Evolutionary conservation across 2,797 vertebrate species (phyloP).

Genomic region (Nothura maculosa): DNA sequence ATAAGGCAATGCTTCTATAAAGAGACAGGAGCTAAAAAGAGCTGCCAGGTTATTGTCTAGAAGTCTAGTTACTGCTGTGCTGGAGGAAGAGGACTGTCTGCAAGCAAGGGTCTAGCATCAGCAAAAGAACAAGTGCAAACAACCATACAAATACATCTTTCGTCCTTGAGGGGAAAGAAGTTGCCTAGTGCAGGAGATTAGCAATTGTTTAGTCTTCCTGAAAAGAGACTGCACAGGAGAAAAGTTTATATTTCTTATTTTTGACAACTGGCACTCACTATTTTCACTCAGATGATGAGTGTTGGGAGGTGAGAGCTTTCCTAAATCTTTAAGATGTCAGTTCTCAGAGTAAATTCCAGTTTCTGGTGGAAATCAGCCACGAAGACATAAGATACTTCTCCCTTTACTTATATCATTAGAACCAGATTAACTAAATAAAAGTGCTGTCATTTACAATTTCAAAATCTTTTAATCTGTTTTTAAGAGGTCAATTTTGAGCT

Average conservation of each 20-base stretch:
- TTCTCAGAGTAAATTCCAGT: neutral
- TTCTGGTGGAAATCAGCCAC: neutral
- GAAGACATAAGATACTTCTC: neutral
- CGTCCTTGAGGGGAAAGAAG: neutral
- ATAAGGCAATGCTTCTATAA: neutral
- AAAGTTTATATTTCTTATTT: neutral
- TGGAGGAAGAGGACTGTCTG: neutral
- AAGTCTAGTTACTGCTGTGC: constrained; percentile 46
- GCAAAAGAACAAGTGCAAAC: constrained; percentile 20
- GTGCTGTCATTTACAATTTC: neutral
- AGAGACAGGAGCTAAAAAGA: neutral
- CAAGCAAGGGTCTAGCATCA: neutral
- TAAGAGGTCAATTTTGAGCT: neutral
- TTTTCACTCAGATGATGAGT: neutral
- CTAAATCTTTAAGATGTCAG: neutral
- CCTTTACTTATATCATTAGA: neutral
- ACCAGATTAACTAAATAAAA: neutral
- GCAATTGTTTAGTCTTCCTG: neutral
- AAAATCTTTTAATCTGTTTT: neutral
- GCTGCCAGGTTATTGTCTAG: neutral
- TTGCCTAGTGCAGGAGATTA: neutral
- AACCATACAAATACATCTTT: constrained; percentile 9
- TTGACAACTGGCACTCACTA: neutral
- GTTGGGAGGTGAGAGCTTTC: neutral
- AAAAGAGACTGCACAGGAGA: neutral